phyloP scores from a whole-genome alignment of 1,140 invertebrate genomes.

The Berghia stephanieae region DNA sequence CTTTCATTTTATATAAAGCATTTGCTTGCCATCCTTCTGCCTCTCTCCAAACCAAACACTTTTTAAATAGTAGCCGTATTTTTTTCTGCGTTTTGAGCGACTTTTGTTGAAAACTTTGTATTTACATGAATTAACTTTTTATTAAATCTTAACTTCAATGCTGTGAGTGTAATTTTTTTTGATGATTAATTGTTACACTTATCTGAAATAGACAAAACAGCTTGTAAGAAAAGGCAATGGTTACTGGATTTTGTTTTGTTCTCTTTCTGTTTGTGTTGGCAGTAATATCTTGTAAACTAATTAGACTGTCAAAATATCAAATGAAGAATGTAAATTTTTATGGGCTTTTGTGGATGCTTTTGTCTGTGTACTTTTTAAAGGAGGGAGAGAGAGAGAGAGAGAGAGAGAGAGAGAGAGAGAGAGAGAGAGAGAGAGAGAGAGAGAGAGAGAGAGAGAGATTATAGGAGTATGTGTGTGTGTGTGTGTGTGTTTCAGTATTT shows the following conservation, averaged over 20 bases:
- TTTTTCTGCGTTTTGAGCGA: not conserved
- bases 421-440: not conserved
- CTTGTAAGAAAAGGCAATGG: not conserved
- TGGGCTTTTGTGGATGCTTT: not conserved
- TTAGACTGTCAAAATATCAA: too few relatives aligned
- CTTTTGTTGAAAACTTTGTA: not conserved
- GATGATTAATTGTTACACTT: not conserved
- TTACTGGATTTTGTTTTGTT: too few relatives aligned
- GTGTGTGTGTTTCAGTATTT: not conserved
- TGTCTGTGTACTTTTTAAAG: not conserved
- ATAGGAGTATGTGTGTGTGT: not conserved
- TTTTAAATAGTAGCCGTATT: not conserved
- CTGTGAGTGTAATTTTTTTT: too few relatives aligned
- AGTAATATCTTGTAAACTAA: too few relatives aligned
- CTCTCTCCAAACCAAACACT: not conserved
- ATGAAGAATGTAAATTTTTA: not conserved
- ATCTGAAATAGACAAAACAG: not conserved
- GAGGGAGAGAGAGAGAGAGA: not conserved
- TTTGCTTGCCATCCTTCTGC: not conserved
- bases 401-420: not conserved
- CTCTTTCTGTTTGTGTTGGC: too few relatives aligned
- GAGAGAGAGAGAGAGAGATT: conserved; percentile 7
- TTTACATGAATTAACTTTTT: too few relatives aligned
- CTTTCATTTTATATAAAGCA: too few relatives aligned
- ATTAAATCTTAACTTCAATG: too few relatives aligned